Evolutionary conservation across 2,888 invertebrate genomes (phyloP), one percentile per base, ranked within the genome.

Genomic region (Hirtodrosophila alboralis): DNA sequence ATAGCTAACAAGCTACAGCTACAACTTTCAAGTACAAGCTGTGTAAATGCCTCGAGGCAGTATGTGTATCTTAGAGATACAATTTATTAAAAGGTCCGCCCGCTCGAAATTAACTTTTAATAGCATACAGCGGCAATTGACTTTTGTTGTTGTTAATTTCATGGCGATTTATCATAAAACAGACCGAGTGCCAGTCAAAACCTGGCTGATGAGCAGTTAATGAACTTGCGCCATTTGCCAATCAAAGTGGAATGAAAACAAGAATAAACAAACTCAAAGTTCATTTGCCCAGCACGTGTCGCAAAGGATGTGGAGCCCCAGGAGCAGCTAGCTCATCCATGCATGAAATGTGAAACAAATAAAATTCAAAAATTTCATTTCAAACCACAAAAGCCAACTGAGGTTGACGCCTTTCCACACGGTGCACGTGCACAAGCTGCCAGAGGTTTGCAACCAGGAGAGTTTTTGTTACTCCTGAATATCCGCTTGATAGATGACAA

Each of bases 31-130:
- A 54, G 43, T 49, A 49, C 58, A 62, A 18, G 5, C 3, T 18
- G 21, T 37, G 37, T 37, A 37, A 54, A 41, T 53, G 60, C 48
- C 70, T 33, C 4, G 47, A 31, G 53, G 62, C 18, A 2, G 34
- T 57, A 56, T 70, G 34, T 60, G 60, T 70, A 71, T 52, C 59
- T 51, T 43, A 40, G 40, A 62, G 52, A 53, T 61, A 60, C 44
- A 53, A 65, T 60, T 63, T 60, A 72, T 72, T 57, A 63, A 72
- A 59, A 40, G 64, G 9, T 53, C 40, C 58, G 73, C 74, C 60
- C 71, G 49, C 57, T 57, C 38, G 52, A 76, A 80, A 80, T 80
- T 75, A 80, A 58, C 72, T 76, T 77, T 65, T 67, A 59, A 68
- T 63, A 57, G 52, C 44, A 31, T 38, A 44, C 40, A 28, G 47